Conservation (phyloP, 2,797 vertebrate species). For the Neopelma chrysocephalum region DNA sequence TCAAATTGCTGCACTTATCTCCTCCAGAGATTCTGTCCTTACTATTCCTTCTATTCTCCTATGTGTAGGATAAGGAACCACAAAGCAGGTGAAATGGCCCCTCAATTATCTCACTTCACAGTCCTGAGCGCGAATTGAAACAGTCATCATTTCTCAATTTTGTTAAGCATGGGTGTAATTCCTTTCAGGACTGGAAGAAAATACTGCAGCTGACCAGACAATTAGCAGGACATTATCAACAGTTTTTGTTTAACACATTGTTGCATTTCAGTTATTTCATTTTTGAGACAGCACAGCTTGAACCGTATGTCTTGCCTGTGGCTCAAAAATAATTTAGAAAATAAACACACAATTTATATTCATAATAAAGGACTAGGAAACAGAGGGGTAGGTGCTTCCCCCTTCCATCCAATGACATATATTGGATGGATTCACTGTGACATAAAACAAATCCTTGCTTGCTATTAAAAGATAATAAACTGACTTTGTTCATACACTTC, state of each 20-base stretch:
- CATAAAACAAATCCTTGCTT: not conserved
- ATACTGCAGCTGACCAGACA: not conserved
- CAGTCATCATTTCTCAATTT: not conserved
- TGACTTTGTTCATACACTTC: not conserved
- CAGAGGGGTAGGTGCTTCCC: not conserved
- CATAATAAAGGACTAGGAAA: not conserved
- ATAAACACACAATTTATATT: not conserved
- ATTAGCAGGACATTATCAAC: not conserved
- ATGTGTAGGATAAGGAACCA: not conserved
- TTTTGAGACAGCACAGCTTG: not conserved
- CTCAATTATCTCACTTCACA: not conserved
- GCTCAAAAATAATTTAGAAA: not conserved
- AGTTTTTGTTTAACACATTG: not conserved
- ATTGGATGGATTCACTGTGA: not conserved
- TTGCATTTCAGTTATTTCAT: not conserved
- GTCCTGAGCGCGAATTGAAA: not conserved
- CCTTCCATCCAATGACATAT: not conserved
- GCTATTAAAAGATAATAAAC: not conserved
- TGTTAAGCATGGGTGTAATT: not conserved
- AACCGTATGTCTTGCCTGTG: not conserved
- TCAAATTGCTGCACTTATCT: not conserved
- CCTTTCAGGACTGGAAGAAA: not conserved
- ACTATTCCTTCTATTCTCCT: not conserved
- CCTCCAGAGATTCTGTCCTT: not conserved
- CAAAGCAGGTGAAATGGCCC: not conserved